Evolutionary conservation across 2,888 invertebrate species (phyloP), one percentile per base, ranked within the genome.

Genomic region (Oeneis ivallda): DNA sequence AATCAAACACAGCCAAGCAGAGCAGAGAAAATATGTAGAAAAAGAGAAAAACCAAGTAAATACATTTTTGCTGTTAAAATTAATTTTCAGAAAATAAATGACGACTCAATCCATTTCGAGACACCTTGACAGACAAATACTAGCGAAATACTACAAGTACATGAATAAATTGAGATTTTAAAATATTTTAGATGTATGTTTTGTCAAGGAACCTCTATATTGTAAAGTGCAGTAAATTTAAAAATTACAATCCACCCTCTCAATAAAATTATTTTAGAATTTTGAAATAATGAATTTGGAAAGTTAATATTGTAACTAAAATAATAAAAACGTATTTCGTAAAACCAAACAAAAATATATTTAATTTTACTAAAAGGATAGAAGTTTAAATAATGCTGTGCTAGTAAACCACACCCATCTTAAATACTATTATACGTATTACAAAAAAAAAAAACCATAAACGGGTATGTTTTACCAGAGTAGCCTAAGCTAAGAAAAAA

Each of bases 1-100:
- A 95, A 95, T 95, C 95, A 95, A 94, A 94, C 94, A 95, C 94
- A 94, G 94, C 93, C 94, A 95, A 95, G 95, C 95, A 95, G 95
- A 95, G 95, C 95, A 94, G 94, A 95, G 94, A 94, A 95, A 93
- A 93, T 93, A 94, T 94, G 94, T 93, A 94, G 94, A 94, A 94
- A 90, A 94, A 94, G 94, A 93, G 94, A 94, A 94, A n/a, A 94
- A 94, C 94, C 92, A 94, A 94, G 93, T 94, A 93, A 94, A 94
- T 94, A 93, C 93, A 93, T 90, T 92, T 88, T 91, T 91, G 92
- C 90, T 85, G 86, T 89, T 82, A 80, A 89, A 92, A 90, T 87
- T 83, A 89, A 86, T 85, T 85, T 86, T 87, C 81, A 83, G 85
- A 89, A 91, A 89, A 91, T 62, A 89, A 91, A 89, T 86, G 85